phyloP scores from a whole-genome alignment of 2,113 vertebrate genomes.

The Melanostigma gelatinosum region DNA sequence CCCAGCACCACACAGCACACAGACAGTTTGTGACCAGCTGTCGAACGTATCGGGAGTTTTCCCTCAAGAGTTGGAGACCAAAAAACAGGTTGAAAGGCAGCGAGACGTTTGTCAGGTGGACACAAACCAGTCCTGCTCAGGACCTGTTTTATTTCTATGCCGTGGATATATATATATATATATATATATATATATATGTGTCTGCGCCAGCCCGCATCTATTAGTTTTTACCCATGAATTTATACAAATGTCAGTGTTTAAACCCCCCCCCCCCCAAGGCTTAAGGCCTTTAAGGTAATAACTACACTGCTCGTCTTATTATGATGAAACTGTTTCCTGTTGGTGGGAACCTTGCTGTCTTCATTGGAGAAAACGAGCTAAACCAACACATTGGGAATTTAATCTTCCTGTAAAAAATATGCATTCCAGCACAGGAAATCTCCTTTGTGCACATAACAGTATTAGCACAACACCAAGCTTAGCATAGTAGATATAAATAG shows the following conservation, averaged over 20 bases:
- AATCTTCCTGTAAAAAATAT: constrained; percentile 32
- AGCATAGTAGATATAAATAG: constrained; percentile 13
- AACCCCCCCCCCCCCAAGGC: background rate
- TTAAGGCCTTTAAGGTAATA: background rate
- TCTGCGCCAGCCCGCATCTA: too few species aligned
- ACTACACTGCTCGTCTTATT: background rate
- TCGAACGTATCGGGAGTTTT: background rate
- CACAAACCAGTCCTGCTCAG: too few species aligned
- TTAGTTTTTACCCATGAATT: too few species aligned
- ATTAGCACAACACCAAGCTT: constrained; percentile 19
- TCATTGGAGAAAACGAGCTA: constrained; percentile 22
- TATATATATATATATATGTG: too few species aligned
- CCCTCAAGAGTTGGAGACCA: too few species aligned
- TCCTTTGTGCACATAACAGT: constrained; percentile 19
- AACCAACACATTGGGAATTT: constrained; percentile 12
- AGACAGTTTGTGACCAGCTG: background rate
- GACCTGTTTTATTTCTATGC: too few species aligned
- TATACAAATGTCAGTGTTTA: too few species aligned
- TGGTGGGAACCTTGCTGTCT: constrained; percentile 1
- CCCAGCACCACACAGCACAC: too few species aligned
- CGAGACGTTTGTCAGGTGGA: too few species aligned
- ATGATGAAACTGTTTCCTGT: background rate
- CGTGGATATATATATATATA: too few species aligned
- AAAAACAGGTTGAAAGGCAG: too few species aligned
- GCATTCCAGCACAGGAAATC: constrained; percentile 23